Percentiles rank a stretch among this genome's conserved stretches.
Evolutionary conservation across 2,113 vertebrate species (phyloP).

Genomic region (Corydoras maculifer): DNA sequence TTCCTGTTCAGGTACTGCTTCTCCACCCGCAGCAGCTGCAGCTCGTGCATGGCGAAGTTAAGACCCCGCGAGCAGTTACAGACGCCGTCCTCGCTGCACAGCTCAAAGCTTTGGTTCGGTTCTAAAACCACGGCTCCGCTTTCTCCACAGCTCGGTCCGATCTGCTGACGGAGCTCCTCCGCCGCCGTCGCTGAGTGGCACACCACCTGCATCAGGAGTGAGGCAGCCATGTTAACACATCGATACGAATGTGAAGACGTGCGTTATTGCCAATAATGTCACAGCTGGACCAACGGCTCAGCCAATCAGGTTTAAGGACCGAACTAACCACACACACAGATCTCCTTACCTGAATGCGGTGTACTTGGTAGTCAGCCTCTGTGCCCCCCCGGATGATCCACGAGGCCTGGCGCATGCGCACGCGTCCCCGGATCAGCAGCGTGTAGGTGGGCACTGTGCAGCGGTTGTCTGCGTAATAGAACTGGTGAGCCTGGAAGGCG

Average conservation of each 20-base stretch:
- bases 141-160: slow-evolving; percentile 74
- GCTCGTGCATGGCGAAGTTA: slow-evolving; percentile 92
- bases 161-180: slow-evolving; percentile 69
- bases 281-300: too few relatives aligned
- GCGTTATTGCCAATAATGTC: too few relatives aligned
- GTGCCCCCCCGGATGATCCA: slow-evolving; percentile 95
- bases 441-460: slow-evolving; percentile 78
- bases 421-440: slow-evolving; percentile 74
- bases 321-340: too few relatives aligned
- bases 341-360: slow-evolving; percentile 64
- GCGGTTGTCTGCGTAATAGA: slow-evolving; percentile 76
- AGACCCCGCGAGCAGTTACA: slow-evolving; percentile 79
- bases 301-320: too few relatives aligned
- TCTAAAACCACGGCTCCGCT: slow-evolving; percentile 64
- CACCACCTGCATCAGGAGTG: slow-evolving; percentile 64
- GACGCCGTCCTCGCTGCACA: slow-evolving; percentile 78
- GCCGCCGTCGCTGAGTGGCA: slow-evolving; percentile 72
- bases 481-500: slow-evolving; percentile 79
- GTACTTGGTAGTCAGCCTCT: slow-evolving; percentile 86
- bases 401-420: slow-evolving; percentile 85
- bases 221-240: too few relatives aligned
- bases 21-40: slow-evolving; percentile 89
- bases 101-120: slow-evolving; percentile 68
- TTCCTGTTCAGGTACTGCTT: slow-evolving; percentile 87
- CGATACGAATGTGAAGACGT: too few relatives aligned